phyloP scores from a whole-genome alignment of 2,888 invertebrate genomes.

The Oscheius sp. region DNA sequence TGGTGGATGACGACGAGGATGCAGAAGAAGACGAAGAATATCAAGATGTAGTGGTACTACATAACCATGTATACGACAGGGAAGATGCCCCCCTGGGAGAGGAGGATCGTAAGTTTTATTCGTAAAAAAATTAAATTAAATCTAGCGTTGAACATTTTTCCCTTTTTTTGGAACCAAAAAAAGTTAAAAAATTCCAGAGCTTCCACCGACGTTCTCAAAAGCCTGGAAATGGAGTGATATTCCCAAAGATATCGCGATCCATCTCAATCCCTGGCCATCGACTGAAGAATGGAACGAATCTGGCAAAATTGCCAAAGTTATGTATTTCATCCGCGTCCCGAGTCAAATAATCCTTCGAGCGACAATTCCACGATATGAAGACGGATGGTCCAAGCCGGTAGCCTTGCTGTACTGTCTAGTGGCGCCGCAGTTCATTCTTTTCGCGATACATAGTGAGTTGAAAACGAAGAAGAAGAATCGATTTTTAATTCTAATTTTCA shows the following conservation, averaged over 20 bases:
- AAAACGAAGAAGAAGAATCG: too few species aligned
- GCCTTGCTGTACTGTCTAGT: constrained; percentile 75
- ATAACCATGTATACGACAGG: constrained; percentile 47
- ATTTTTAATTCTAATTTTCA: constrained; percentile 23
- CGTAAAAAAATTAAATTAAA: background rate
- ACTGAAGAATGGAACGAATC: constrained; percentile 44
- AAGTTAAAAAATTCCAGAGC: too few species aligned
- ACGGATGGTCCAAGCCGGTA: constrained; percentile 76
- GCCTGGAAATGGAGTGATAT: constrained; percentile 28
- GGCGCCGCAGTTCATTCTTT: constrained; percentile 71
- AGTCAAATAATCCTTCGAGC: constrained; percentile 74
- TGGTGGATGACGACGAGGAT: background rate
- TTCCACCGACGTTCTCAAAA: constrained; percentile 16
- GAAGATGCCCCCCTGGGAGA: constrained; percentile 41
- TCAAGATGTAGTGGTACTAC: constrained; percentile 50
- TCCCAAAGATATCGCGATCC: constrained; percentile 27
- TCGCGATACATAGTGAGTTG: constrained; percentile 57
- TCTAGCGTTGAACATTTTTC: too few species aligned
- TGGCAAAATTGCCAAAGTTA: constrained; percentile 11
- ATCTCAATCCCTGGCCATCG: constrained; percentile 39
- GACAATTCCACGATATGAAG: constrained; percentile 75
- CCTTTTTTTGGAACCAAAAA: too few species aligned
- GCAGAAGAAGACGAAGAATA: constrained; percentile 10
- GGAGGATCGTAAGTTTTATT: constrained; percentile 18
- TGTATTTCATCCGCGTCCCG: constrained; percentile 70